These are phyloP conservation scores for Campoletis sonorensis DNA, from an alignment of 1,140 invertebrate genomes.

Conservation along the genomic window DNA sequence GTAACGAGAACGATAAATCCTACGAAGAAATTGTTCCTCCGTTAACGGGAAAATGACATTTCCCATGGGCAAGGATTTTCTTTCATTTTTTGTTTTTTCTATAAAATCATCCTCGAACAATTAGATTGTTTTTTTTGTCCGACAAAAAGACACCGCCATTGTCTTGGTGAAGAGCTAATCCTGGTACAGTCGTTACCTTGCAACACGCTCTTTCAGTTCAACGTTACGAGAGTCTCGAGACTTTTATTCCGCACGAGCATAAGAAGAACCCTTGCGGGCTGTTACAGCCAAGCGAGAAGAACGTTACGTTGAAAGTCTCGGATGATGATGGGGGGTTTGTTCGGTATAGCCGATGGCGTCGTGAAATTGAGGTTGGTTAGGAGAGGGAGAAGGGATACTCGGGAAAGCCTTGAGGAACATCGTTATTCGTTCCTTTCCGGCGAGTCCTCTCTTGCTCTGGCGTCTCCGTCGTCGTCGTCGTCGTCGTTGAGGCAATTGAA, in stretches of 20 bases:
- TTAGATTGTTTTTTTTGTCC: too few species aligned
- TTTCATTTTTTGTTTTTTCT: background rate
- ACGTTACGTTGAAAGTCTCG: background rate
- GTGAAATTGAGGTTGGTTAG: constrained; percentile 21
- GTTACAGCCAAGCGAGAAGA: background rate
- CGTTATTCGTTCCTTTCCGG: constrained; percentile 23
- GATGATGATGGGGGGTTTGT: background rate
- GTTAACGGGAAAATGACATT: background rate
- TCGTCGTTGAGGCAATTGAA: constrained; percentile 22
- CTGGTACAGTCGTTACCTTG: background rate
- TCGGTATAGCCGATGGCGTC: constrained; percentile 4
- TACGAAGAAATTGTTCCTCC: constrained; percentile 19
- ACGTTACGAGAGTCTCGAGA: background rate
- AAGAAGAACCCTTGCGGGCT: background rate
- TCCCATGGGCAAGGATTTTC: background rate
- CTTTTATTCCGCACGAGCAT: background rate
- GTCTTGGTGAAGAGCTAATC: background rate
- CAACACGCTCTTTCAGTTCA: background rate
- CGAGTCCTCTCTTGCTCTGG: background rate
- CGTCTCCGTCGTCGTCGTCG: background rate
- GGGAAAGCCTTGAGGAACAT: constrained; percentile 4
- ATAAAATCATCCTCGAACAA: too few species aligned
- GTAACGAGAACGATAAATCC: constrained; percentile 9
- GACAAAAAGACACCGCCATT: background rate
- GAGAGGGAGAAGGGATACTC: background rate